Evolutionary conservation across 2,113 vertebrate species (phyloP).

Genomic region (Rhizomys pruinosus): DNA sequence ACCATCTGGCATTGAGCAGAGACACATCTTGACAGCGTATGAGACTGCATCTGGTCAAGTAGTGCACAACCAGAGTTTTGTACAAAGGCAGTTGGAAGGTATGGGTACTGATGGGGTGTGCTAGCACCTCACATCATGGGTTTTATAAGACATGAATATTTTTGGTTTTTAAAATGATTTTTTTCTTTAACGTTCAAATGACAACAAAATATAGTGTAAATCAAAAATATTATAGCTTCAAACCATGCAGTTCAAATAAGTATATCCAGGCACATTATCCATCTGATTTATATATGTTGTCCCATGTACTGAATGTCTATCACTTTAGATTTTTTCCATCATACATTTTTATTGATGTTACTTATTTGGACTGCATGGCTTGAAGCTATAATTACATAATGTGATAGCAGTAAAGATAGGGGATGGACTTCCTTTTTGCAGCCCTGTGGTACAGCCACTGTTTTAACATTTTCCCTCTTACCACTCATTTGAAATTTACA

Average conservation of each 20-base stretch:
- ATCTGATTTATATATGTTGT: conserved; percentile 56
- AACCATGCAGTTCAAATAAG: conserved; percentile 44
- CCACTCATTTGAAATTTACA: too few species aligned
- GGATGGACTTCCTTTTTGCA: too few species aligned
- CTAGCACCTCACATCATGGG: not conserved
- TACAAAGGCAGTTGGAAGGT: not conserved
- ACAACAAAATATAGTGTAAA: not conserved
- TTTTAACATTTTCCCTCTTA: too few species aligned
- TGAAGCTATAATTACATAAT: too few species aligned
- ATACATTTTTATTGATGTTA: too few species aligned
- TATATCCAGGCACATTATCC: conserved; percentile 55
- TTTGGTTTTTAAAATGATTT: not conserved
- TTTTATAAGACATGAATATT: not conserved
- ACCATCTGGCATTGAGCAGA: conserved; percentile 38
- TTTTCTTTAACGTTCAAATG: not conserved
- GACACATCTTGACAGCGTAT: not conserved
- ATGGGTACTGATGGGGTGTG: not conserved
- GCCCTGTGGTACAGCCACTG: too few species aligned
- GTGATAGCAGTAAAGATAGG: too few species aligned
- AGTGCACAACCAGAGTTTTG: not conserved
- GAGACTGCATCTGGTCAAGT: not conserved
- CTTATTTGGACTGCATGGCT: too few species aligned
- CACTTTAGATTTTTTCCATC: conserved; percentile 48
- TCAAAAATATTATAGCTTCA: too few species aligned
- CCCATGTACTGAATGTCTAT: conserved; percentile 41